These are phyloP conservation scores for Laspeyria flexula DNA, from an alignment of 2,888 invertebrate species.

Conservation along the genomic window DNA sequence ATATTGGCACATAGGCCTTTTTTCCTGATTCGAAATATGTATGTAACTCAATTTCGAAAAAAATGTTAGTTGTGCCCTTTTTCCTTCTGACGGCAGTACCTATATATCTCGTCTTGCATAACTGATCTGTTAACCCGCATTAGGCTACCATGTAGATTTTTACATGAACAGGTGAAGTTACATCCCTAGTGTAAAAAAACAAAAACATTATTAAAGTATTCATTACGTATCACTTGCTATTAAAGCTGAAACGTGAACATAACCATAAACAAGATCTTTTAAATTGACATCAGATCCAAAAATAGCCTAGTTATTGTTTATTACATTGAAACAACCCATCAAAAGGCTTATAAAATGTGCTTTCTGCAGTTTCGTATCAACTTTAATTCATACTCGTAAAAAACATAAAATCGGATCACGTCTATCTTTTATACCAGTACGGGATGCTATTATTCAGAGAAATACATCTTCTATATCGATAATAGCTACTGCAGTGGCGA, in stretches of 20 bases:
- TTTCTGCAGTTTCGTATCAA: slow-evolving; percentile 5
- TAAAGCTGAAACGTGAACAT: too few relatives aligned
- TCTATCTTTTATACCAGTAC: slow-evolving; percentile 2
- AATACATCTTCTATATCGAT: slow-evolving; percentile 12
- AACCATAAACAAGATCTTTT: background rate
- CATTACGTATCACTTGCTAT: background rate
- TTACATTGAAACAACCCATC: slow-evolving; percentile 2
- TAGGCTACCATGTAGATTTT: too few relatives aligned
- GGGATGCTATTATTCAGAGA: slow-evolving; percentile 6
- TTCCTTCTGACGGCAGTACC: too few relatives aligned
- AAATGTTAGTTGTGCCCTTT: too few relatives aligned
- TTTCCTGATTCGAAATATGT: too few relatives aligned
- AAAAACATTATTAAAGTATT: too few relatives aligned
- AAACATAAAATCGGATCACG: slow-evolving; percentile 17
- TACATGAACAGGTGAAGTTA: too few relatives aligned
- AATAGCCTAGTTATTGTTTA: background rate
- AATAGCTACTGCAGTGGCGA: slow-evolving; percentile 9
- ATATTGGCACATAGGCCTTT: too few relatives aligned
- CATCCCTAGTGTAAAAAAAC: too few relatives aligned
- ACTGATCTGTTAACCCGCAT: too few relatives aligned
- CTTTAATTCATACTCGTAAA: slow-evolving; percentile 1
- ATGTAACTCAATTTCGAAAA: too few relatives aligned
- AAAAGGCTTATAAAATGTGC: slow-evolving; percentile 3
- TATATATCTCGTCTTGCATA: too few relatives aligned
- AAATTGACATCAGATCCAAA: background rate